Base-by-base conservation (phyloP, 2,888 invertebrate species). In the Drosophila acutilabella region DNA sequence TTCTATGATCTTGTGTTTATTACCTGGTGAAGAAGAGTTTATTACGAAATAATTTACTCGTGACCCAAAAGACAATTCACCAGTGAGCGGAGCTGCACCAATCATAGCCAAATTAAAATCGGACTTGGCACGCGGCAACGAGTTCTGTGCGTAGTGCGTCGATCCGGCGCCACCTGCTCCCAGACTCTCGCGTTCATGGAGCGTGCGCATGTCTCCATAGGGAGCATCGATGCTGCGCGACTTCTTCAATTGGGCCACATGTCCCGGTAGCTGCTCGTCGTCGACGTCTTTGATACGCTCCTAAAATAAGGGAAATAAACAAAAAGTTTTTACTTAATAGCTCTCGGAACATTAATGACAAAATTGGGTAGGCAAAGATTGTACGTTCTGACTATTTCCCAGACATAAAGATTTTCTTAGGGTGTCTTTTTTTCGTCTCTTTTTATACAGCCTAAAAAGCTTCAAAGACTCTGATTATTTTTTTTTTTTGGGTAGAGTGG, bases 161-260 rank as follows among this genome's bases (percentile, higher is more conserved):
- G 84, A 68, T 14, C 67, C 61, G 0, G 72, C 60, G 13, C 38
- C 57, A 18, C 70, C 67, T 45, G 66, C 57, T 50, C 60, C 62
- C 11, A 71, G 59, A 47, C 69, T 71, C 53, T 90, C 89, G 13
- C 80, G 78, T 94, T 87, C 96, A 94, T 80, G 91, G 47, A 92
- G 72, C 10, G 95, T 95, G 71, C 97, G 94, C 83, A 97, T 95
- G 88, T 97, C 97, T 72, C 97, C 93, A 89, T 96, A 97, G 3
- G 97, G 97, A 2, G 97, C 97, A 90, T 97, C 97, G 92, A 97
- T 96, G 73, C 97, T 97, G 89, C 97, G 95, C 11, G 97, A 97
- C 93, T 97, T 97, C 83, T 97, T 94, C 81, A 97, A 92, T 82
- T 96, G 96, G 3, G 97, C 74, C 16, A 78, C 81, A 40, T 80